Evolutionary conservation across 2,797 vertebrate genomes (phyloP), one percentile per base, ranked within the genome.

Genomic region (Galago senegalensis): DNA sequence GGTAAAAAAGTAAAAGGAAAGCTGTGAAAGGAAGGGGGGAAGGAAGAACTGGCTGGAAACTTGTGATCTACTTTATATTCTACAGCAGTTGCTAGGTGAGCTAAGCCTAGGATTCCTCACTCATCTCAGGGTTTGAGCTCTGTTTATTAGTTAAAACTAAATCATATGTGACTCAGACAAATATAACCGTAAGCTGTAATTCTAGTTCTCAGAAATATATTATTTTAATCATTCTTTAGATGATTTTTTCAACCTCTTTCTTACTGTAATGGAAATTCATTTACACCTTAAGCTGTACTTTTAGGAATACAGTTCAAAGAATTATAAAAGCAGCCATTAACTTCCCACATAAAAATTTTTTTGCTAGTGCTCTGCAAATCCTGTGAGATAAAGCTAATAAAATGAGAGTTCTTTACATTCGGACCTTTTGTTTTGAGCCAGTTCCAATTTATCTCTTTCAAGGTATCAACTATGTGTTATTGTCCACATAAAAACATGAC

Each of bases 81-180:
- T 46, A 5, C 2, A 34, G 17, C 11, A 37, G 10, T 34, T 63
- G 20, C n/a, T 37, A 40, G 17, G 56, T 34, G 43, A 93, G 5
- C 37, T 91, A 53, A 87, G 31, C 46, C 3, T 4, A 56, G 43
- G 25, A 79, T 17, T 75, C 25, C 2, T 13, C 7, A 29, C 63
- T 31, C 31, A 4, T 84, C 49, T 87, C 23, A 43, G 34, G n/a
- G 80, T 84, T 72, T 34, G 31, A 25, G 20, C 12, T 87, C 16
- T n/a, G 83, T 93, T 63, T 34, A 53, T 61, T 56, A 60, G 53
- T 67, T 81, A 77, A 91, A 89, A 65, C 34, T 75, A 61, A 96
- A 43, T 5, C 27, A n/a, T 17, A 7, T 9, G 21, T 23, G 16
- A 88, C 34, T 85, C 85, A 82, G 83, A 63, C 11, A 27, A 79